A percentile compares a stretch with the other conserved stretches of the same genome.
phyloP scores from a whole-genome alignment of 2,113 vertebrate species.

The Chunga burmeisteri region DNA sequence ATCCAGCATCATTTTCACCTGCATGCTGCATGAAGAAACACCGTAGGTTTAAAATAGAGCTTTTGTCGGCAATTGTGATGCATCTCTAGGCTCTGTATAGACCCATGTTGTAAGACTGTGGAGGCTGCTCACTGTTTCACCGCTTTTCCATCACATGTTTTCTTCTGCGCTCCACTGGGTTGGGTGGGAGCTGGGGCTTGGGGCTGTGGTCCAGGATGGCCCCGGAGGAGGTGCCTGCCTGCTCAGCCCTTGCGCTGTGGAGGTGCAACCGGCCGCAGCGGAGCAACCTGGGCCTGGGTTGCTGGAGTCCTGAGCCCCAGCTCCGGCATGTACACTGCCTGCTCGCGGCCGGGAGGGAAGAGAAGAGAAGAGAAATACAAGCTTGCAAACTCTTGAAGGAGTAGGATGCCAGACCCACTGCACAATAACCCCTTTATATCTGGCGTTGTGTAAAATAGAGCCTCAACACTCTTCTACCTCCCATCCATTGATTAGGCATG shows the following conservation, averaged over 20 bases:
- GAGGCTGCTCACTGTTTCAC: neutral
- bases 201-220: neutral
- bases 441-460: neutral
- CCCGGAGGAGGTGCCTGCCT: neutral
- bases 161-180: neutral
- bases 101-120: fast-evolving
- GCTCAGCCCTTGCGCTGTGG: neutral
- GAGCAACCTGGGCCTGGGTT: neutral
- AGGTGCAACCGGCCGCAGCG: fast-evolving
- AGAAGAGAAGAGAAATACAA: fast-evolving
- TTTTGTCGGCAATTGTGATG: neutral
- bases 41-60: neutral
- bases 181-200: neutral
- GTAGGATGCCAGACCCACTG: neutral
- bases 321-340: fast-evolving
- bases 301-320: neutral
- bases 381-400: neutral
- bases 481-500: neutral
- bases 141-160: neutral
- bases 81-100: neutral
- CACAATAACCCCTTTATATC: neutral
- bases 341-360: fast-evolving
- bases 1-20: fast-evolving
- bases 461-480: neutral
- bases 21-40: fast-evolving